Base-by-base conservation (phyloP, 2,113 vertebrate genomes). In the Thalassoma bifasciatum region DNA sequence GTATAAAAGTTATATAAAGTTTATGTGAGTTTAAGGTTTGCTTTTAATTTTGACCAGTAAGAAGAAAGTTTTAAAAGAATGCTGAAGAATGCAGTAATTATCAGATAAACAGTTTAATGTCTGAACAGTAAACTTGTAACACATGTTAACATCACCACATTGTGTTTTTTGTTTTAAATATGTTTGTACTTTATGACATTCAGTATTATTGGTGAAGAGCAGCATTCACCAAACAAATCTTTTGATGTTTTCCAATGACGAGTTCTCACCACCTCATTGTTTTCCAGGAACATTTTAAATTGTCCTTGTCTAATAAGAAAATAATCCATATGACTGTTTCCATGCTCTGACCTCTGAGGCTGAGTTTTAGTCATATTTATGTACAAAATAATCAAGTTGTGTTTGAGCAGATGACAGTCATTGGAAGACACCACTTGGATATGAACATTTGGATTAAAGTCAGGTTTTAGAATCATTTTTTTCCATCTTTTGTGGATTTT, bases 371-470 rank as follows among this genome's bases (percentile, higher is more conserved):
- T 42, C 14, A 19, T 46, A 7, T 19, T 46, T 16, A 46, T 46
- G 13, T 16, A 19, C 44, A 46, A 46, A 46, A 46, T 19, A 19
- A 19, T 19, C 44, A 17, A 9, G 36, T 50, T 40, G 8, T 50
- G 53, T 21, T 40, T 37, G 26, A 66, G 23, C n/a, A 59, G 23
- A 42, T 49, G 0, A 11, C 17, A 14, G 8, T 70, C 13, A 57
- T 71, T 63, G 38, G 42, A 52, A 66, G 23, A 54, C 66, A 36
- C n/a, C 7, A 16, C 36, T 14, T 3, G 34, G 46, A 47, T 49
- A 52, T 19, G 34, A 59, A 30, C 22, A 37, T 22, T 24, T 34
- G 4, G n/a, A n/a, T 6, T 42, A 57, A 57, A 52, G 65, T 50
- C 52, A 50, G 37, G 54, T 30, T 69, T 57, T n/a, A 21, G 13